phyloP scores from a whole-genome alignment of 1,140 invertebrate genomes.

The Tribolium madens region DNA sequence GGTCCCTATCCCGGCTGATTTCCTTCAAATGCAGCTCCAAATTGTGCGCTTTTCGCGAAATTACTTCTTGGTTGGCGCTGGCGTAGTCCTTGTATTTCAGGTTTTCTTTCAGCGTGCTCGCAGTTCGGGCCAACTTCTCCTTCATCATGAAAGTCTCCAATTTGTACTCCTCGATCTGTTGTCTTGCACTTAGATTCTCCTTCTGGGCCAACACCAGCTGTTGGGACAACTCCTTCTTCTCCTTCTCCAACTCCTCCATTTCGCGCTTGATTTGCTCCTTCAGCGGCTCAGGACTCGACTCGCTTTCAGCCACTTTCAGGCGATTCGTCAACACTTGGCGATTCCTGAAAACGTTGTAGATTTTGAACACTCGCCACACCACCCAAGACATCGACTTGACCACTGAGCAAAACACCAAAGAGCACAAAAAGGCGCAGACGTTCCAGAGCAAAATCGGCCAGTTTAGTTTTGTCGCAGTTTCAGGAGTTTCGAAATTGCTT shows the following conservation, averaged over 20 bases:
- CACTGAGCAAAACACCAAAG: constrained; percentile 14
- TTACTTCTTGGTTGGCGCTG: constrained; percentile 4
- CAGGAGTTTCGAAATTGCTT: not conserved
- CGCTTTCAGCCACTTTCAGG: not conserved
- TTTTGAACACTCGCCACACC: not conserved
- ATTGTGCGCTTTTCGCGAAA: not conserved
- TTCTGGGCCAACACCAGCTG: constrained; percentile 8
- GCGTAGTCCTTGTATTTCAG: constrained; percentile 18
- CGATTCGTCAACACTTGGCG: not conserved
- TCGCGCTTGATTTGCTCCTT: not conserved
- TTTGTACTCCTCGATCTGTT: constrained; percentile 14
- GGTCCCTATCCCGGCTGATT: constrained; percentile 1
- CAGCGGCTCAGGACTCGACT: not conserved
- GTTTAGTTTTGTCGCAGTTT: not conserved
- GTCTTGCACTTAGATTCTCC: not conserved
- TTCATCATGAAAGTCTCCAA: constrained; percentile 30
- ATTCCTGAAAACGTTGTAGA: constrained; percentile 13
- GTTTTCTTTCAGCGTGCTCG: constrained; percentile 2
- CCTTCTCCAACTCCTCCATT: not conserved
- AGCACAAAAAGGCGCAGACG: constrained; percentile 2
- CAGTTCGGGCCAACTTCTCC: constrained; percentile 11
- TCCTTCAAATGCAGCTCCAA: constrained; percentile 36
- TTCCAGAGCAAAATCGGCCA: constrained; percentile 13
- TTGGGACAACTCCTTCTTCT: not conserved
- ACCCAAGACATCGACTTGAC: constrained; percentile 8